A percentile compares a stretch with the other conserved stretches of the same genome.
Evolutionary conservation across 2,888 invertebrate genomes (phyloP).

Genomic region (Mactromeris polynyma): DNA sequence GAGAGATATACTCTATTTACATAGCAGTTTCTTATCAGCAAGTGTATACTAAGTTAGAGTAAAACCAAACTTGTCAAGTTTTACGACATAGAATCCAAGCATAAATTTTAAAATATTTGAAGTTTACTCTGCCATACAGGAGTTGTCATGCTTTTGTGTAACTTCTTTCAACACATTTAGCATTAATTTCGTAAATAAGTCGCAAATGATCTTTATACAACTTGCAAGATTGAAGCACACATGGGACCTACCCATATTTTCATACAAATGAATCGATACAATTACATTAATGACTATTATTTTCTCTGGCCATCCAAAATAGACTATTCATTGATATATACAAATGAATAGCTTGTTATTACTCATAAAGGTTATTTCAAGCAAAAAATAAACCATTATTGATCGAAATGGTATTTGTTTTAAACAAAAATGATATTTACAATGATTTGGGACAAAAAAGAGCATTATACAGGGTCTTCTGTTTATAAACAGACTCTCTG

Average conservation of each 20-base stretch:
- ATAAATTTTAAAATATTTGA: neutral
- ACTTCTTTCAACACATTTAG: neutral
- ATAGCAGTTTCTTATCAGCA: neutral
- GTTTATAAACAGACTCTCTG: neutral
- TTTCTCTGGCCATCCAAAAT: no score
- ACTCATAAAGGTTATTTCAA: neutral
- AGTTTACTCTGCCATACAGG: no score
- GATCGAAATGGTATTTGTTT: neutral
- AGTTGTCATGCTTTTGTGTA: neutral
- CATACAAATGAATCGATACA: no score
- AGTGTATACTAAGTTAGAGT: slow-evolving; percentile 1
- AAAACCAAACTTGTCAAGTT: neutral
- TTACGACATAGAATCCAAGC: slow-evolving; percentile 1
- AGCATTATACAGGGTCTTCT: neutral
- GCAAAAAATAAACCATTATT: neutral
- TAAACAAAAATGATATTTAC: neutral
- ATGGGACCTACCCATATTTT: no score
- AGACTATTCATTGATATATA: no score
- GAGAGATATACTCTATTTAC: neutral
- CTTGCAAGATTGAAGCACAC: no score
- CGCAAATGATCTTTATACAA: no score
- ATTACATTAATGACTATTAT: no score
- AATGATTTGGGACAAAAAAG: neutral
- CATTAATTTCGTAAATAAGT: neutral
- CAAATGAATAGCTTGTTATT: neutral